phyloP scores from a whole-genome alignment of 2,797 vertebrate species.

The Chiroxiphia lanceolata region DNA sequence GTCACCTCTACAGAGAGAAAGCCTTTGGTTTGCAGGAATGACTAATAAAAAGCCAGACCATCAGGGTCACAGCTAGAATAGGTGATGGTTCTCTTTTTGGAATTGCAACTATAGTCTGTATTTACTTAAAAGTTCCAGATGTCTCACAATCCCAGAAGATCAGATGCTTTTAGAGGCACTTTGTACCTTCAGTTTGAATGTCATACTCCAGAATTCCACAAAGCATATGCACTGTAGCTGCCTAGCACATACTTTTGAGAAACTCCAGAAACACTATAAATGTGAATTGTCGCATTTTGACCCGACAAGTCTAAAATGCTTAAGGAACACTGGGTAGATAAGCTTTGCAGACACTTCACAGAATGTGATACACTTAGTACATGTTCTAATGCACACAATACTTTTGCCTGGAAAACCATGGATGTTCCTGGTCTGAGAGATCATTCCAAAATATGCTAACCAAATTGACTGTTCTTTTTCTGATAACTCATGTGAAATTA shows the following conservation, averaged over 20 bases:
- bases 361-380: not conserved
- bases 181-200: not conserved
- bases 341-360: not conserved
- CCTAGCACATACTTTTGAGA: not conserved
- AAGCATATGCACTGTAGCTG: accelerated
- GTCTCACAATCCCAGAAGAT: not conserved
- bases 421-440: not conserved
- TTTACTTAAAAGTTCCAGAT: not conserved
- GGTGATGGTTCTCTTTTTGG: not conserved
- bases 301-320: not conserved
- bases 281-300: not conserved
- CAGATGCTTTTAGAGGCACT: not conserved
- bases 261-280: not conserved
- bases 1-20: not conserved
- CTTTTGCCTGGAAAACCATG: not conserved
- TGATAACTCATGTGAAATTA: not conserved
- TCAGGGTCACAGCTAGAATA: not conserved
- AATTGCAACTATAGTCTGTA: not conserved
- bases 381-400: not conserved
- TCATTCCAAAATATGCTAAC: not conserved
- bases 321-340: not conserved
- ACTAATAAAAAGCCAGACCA: accelerated
- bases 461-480: not conserved
- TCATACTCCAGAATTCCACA: not conserved
- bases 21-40: accelerated